Evolutionary conservation across 2,797 vertebrate genomes (phyloP).

Genomic region (Miichthys miiuy): DNA sequence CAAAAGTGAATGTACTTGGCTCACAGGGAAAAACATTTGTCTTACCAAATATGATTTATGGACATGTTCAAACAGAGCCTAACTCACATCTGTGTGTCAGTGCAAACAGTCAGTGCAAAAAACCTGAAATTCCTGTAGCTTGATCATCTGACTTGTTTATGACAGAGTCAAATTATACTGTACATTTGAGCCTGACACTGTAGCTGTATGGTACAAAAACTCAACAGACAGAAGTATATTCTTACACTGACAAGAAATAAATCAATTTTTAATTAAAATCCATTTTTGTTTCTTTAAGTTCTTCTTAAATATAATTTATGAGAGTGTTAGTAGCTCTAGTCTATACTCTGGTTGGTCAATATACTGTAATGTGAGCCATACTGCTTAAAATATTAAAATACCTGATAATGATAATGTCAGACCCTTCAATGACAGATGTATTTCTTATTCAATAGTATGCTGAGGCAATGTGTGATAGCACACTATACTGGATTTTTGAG

Average conservation of each 20-base stretch:
- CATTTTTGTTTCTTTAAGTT: neutral
- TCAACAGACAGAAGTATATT: neutral
- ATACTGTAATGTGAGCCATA: neutral
- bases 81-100: slow-evolving; percentile 59
- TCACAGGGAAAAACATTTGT: slow-evolving; percentile 32
- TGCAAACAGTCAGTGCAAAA: slow-evolving; percentile 50
- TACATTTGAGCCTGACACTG: neutral
- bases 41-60: slow-evolving; percentile 57
- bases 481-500: neutral
- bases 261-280: neutral
- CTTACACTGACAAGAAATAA: neutral
- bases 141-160: slow-evolving; percentile 48
- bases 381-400: neutral
- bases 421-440: neutral
- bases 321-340: neutral
- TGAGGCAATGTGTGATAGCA: neutral
- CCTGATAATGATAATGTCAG: neutral
- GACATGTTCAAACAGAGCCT: slow-evolving; percentile 77
- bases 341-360: neutral
- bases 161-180: slow-evolving; percentile 21
- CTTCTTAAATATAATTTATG: neutral
- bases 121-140: slow-evolving; percentile 81
- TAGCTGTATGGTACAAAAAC: neutral
- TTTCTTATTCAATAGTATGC: neutral
- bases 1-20: slow-evolving; percentile 35